These are phyloP conservation scores for Phymatocera aterrima DNA, from an alignment of 2,888 invertebrate genomes.

Conservation along the genomic window DNA sequence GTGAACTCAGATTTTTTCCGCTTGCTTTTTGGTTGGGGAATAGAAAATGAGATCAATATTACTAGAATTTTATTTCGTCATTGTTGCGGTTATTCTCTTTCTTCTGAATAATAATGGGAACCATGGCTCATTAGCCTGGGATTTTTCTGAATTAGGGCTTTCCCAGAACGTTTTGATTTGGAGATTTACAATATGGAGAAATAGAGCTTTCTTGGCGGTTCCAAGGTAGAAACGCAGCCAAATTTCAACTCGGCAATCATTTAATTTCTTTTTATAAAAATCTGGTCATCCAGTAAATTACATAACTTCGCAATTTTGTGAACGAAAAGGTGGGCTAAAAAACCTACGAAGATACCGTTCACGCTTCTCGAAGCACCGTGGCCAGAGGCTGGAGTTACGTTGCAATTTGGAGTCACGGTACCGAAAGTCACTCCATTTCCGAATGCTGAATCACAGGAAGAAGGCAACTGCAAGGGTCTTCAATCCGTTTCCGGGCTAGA, in stretches of 20 bases:
- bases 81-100: not conserved
- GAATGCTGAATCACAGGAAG: conserved; percentile 44
- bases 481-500: conserved; percentile 72
- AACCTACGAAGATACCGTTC: conserved; percentile 11
- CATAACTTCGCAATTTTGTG: not conserved
- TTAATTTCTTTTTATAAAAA: too few species aligned
- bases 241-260: not conserved
- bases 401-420: not conserved
- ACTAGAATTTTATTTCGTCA: not conserved
- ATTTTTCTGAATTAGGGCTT: conserved; percentile 51
- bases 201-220: conserved; percentile 72
- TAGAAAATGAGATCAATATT: not conserved
- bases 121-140: conserved; percentile 48
- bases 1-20: not conserved
- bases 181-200: conserved; percentile 72
- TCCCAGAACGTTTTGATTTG: conserved; percentile 61
- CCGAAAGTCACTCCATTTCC: conserved; percentile 48
- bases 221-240: conserved; percentile 66
- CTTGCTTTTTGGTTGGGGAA: not conserved
- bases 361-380: conserved; percentile 73
- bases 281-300: too few species aligned
- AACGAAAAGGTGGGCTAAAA: conserved; percentile 44
- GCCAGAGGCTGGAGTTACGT: conserved; percentile 60
- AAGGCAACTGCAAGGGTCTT: conserved; percentile 67
- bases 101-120: too few species aligned